These are phyloP conservation scores for Eclectus roratus DNA, from an alignment of 2,113 vertebrate genomes.

Conservation along the genomic window DNA sequence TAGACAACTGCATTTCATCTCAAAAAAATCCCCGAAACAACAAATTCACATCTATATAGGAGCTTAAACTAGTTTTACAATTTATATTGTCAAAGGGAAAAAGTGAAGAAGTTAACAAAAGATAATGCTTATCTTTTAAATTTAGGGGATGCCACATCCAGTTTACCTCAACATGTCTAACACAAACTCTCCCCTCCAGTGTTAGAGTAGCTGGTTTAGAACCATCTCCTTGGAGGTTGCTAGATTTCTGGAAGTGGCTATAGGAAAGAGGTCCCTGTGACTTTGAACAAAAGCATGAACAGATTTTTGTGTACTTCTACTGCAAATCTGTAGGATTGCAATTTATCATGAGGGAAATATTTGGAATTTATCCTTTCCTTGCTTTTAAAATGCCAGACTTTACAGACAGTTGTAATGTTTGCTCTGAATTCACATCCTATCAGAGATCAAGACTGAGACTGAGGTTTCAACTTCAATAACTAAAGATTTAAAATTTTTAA, in stretches of 20 bases:
- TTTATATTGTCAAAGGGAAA: not conserved
- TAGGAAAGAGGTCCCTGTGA: not conserved
- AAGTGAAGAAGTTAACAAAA: not conserved
- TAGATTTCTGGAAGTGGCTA: not conserved
- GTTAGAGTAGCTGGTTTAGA: constrained; percentile 29
- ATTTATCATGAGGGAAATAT: not conserved
- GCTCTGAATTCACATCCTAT: not conserved
- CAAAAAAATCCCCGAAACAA: not conserved
- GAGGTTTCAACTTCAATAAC: not conserved
- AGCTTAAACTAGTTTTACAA: not conserved
- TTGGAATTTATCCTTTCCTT: not conserved
- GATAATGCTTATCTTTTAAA: not conserved
- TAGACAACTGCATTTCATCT: not conserved
- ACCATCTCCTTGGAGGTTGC: not conserved
- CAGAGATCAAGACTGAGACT: not conserved
- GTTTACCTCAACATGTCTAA: not conserved
- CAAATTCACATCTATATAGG: not conserved
- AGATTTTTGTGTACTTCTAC: not conserved
- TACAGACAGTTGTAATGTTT: not conserved
- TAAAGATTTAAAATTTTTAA: not conserved
- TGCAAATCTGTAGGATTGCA: not conserved
- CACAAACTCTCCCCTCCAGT: not conserved
- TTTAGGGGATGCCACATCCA: not conserved
- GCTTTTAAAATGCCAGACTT: not conserved
- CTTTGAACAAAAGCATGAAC: not conserved